Conservation (phyloP, 2,888 invertebrate species). For the Latheticus oryzae region DNA sequence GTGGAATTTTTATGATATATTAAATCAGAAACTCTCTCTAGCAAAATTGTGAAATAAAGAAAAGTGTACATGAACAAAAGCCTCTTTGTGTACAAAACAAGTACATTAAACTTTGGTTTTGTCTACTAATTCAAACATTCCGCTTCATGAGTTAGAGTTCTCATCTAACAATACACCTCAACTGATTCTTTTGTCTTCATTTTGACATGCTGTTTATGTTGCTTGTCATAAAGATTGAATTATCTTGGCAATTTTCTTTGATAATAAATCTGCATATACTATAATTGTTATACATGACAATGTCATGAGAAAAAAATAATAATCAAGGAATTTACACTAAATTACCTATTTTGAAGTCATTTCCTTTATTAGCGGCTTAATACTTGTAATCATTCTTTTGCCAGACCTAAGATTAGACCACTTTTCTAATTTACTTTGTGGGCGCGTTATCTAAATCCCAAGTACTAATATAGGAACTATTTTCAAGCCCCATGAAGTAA, state of each 20-base stretch:
- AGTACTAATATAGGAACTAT: too few species aligned
- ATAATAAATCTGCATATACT: too few species aligned
- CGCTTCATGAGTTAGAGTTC: conserved; percentile 6
- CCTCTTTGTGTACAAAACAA: conserved; percentile 8
- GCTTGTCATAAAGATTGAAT: background rate
- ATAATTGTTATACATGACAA: too few species aligned
- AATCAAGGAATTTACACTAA: too few species aligned
- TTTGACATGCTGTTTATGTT: background rate
- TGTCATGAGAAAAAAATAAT: too few species aligned
- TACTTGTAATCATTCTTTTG: conserved; percentile 3
- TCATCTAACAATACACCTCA: conserved; percentile 2
- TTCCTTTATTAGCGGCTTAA: conserved; percentile 5
- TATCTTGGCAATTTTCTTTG: too few species aligned
- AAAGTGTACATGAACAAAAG: background rate
- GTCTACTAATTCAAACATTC: conserved; percentile 20
- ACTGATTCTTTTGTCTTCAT: background rate
- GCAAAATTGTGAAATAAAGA: background rate
- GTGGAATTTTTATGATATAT: too few species aligned
- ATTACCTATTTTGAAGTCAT: conserved; percentile 6
- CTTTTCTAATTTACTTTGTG: conserved; percentile 6
- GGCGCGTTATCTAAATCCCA: background rate
- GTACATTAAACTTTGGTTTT: conserved; percentile 17
- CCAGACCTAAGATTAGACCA: conserved; percentile 2
- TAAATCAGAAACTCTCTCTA: too few species aligned
- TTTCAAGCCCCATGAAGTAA: too few species aligned